Base-by-base conservation (phyloP, 35 echinoderm and acorn worm genomes). In the Eucidaris tribuloides region DNA sequence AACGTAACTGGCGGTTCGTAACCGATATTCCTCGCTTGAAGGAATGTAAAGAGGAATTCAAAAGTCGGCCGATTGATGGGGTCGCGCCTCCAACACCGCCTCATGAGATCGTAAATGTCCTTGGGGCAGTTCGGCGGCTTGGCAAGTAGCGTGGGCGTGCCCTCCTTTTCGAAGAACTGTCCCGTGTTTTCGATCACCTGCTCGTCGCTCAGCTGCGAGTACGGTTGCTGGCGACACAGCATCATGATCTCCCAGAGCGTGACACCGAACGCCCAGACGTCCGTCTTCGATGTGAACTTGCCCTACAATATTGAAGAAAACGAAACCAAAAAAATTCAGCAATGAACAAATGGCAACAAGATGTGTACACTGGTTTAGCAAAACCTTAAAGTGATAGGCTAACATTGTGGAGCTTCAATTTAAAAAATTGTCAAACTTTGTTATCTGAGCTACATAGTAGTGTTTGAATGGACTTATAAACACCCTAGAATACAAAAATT, bases 161-260 rank as follows among this genome's bases (percentile, higher is more conserved):
- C 95, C 0, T 50, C 83, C 62, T 92, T 89, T 60, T 92, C 90
- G 66, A 90, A 98, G 71, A 93, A 98, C 57, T 98, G 81, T 7
- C 95, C 95, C 0, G 84, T 98, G 79, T 98, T 98, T 56, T 98
- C 91, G 18, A 98, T 98, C 65, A 98, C 95, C 22, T 85, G 71
- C 65, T 98, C 90, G 28, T 98, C 95, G 3, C 62, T 83, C 39
- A 98, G 82, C 34, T 89, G 25, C 3, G 82, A 85, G 83, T 93
- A 93, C 0, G 95, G 95, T 70, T 98, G 95, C 42, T 90, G 82
- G 27, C 84, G 83, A 54, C 90, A 92, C 25, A 98, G 83, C 20
- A 83, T 89, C 85, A 98, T 89, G 29, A 98, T 91, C 83, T 98
- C 95, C 95, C 95, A 98, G 17, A 98, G 83, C 27, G 95, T 98